Evolutionary conservation across 23 tunicate genomes (phyloP).

Genomic region (Trididemnum clinides): DNA sequence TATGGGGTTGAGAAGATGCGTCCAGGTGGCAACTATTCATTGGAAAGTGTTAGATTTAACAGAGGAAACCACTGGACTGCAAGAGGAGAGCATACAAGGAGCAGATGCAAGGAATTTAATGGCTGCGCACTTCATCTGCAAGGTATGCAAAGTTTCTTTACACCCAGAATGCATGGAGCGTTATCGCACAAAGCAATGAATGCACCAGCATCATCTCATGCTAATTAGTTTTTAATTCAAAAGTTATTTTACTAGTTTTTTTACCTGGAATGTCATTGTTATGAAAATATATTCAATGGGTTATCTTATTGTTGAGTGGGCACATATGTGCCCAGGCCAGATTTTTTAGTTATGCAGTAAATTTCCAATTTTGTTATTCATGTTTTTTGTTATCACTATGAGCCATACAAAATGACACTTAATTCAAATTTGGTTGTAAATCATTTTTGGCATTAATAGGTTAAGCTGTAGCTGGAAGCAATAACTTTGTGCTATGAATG

Average conservation of each 20-base stretch:
- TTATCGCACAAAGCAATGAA: not conserved
- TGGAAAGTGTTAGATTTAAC: not conserved
- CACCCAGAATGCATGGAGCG: not conserved
- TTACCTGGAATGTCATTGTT: not conserved
- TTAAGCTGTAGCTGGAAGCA: no score
- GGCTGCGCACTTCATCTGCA: not conserved
- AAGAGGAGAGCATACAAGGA: no score
- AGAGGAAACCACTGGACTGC: no score
- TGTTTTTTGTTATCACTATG: not conserved
- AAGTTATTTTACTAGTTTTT: not conserved
- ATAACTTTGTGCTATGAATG: no score
- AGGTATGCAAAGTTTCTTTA: not conserved
- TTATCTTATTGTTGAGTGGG: not conserved
- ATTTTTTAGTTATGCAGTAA: not conserved
- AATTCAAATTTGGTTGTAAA: not conserved
- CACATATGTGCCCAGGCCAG: no score
- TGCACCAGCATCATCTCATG: not conserved
- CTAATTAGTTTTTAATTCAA: not conserved
- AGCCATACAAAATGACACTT: not conserved
- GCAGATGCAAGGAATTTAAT: no score
- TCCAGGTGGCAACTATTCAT: not conserved
- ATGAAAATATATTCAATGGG: not conserved
- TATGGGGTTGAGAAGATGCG: not conserved
- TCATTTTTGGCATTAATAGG: not conserved
- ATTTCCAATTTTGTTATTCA: not conserved